These are phyloP conservation scores for Ranitomeya imitator DNA, from an alignment of 2,113 vertebrate species.

Conservation along the genomic window DNA sequence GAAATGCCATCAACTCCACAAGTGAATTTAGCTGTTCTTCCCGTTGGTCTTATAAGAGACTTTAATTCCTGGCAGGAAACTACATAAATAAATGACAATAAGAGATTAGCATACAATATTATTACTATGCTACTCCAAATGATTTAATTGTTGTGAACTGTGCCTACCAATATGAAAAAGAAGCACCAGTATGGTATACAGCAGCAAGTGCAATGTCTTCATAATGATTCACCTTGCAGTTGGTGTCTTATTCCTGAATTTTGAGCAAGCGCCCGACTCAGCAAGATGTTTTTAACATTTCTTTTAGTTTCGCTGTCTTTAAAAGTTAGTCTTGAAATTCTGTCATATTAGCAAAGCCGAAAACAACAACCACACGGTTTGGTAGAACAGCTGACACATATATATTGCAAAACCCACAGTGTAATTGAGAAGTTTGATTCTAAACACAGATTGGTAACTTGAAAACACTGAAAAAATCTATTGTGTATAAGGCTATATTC, in stretches of 20 bases:
- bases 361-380: conserved; percentile 45
- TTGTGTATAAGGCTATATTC: too few species aligned
- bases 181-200: not conserved
- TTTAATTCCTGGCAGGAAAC: conserved; percentile 49
- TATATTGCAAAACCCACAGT: conserved; percentile 5
- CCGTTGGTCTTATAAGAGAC: conserved; percentile 6
- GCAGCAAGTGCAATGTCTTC: not conserved
- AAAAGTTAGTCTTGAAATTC: not conserved
- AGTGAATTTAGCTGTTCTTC: conserved; percentile 43
- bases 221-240: not conserved
- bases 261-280: not conserved
- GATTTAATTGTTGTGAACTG: not conserved
- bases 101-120: not conserved
- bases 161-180: conserved; percentile 20
- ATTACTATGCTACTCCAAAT: not conserved
- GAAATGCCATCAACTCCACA: conserved; percentile 38
- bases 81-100: not conserved
- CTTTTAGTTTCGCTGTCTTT: not conserved
- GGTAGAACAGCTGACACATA: conserved; percentile 43
- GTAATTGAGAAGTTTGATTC: not conserved
- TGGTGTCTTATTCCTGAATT: not conserved
- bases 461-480: too few species aligned
- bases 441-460: not conserved
- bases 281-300: not conserved
- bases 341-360: conserved; percentile 21